phyloP scores from a whole-genome alignment of 2,113 vertebrate species.

The Nesoenas mayeri region DNA sequence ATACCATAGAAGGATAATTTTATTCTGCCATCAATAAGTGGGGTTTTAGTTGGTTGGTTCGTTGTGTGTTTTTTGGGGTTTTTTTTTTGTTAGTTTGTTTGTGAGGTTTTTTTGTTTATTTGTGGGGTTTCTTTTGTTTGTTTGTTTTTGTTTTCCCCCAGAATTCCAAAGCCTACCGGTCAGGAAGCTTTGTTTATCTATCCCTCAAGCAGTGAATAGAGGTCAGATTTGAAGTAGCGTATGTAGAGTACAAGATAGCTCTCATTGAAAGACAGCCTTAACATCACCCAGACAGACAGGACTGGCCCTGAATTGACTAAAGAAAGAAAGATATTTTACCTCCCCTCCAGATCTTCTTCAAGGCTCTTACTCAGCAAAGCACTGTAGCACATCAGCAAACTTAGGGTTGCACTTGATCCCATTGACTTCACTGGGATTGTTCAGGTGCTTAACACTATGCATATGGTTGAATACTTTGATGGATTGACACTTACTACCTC shows the following conservation, averaged over 20 bases:
- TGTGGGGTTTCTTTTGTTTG: too few relatives aligned
- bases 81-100: too few relatives aligned
- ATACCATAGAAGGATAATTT: slow-evolving; percentile 23
- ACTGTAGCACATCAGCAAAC: neutral
- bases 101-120: too few relatives aligned
- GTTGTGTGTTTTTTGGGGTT: too few relatives aligned
- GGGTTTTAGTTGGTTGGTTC: too few relatives aligned
- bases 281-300: neutral
- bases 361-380: neutral
- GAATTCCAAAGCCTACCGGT: neutral
- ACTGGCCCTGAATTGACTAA: neutral
- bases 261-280: neutral
- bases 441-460: neutral
- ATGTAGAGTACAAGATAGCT: neutral
- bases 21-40: neutral
- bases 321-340: neutral
- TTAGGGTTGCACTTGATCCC: neutral
- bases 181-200: neutral
- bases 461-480: neutral
- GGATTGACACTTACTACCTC: neutral
- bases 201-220: neutral
- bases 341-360: neutral
- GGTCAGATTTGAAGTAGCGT: neutral
- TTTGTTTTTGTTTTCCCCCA: neutral
- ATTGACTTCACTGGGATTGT: neutral